Base-by-base conservation (phyloP, 2,888 invertebrate genomes). In the Dioctria linearis region DNA sequence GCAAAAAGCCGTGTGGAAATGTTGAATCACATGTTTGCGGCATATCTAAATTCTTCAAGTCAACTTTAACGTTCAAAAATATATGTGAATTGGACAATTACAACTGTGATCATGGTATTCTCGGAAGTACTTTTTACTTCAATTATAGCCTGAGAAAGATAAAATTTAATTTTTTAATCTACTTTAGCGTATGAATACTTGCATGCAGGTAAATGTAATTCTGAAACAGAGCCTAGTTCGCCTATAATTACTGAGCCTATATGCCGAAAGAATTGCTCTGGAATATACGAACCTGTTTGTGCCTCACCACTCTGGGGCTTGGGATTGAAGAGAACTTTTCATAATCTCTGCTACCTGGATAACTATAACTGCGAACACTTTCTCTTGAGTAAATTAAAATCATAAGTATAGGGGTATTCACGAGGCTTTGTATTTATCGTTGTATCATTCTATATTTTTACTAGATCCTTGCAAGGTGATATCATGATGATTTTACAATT, bases 11-110 rank as follows among this genome's bases (percentile, higher is more conserved):
- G 9, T 71, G 71, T 39, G 13, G n/a, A 25, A 71, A 2, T 51
- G 11, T 39, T 51, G 51, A 51, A 51, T 5, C 39, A 37, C 54
- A 6, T 2, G 6, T 71, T 71, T 71, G 71, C 37, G 71, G 51
- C 9, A 37, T 54, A 4, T 71, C 71, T 3, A 11, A 51, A n/a
- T 13, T 37, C 6, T 71, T 71, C 39, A 71, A 51, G 49, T 71
- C 71, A 4, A 54, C 49, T 11, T 46, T 71, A 39, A 71, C 71
- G 11, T 71, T 71, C 13, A 54, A 51, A n/a, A 71, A 54, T 54
- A 5, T 54, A 37, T 71, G 71, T 6, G 71, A 71, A 4, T 5
- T 71, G 71, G 71, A 71, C 25, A 71, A 71, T 51, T 71, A 71
- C 39, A 71, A 71, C 51, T 71, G 71, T n/a, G 71, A 71, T 4